Percentiles rank a stretch among this genome's conserved stretches.
These are phyloP conservation scores for Saguinus imperator DNA, from an alignment of 2,113 vertebrate species.

Conservation along the genomic window DNA sequence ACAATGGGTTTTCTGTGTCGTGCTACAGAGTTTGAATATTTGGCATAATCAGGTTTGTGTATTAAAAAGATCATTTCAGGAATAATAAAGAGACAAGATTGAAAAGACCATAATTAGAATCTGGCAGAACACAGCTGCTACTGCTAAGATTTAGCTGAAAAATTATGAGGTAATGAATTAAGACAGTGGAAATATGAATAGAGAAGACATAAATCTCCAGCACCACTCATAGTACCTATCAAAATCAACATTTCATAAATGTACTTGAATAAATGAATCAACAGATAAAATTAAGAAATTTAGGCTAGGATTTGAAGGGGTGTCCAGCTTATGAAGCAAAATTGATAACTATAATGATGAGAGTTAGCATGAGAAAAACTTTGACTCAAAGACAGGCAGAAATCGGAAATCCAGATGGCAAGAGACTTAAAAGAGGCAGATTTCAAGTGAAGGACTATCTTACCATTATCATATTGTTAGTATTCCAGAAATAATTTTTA, in stretches of 20 bases:
- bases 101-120: slow-evolving; percentile 35
- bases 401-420: not conserved
- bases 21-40: not conserved
- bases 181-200: not conserved
- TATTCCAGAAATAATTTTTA: not conserved
- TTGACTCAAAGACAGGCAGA: not conserved
- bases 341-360: not conserved
- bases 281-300: not conserved
- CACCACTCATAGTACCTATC: not conserved
- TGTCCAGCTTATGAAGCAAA: not conserved
- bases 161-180: slow-evolving; percentile 45
- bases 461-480: not conserved
- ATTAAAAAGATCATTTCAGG: slow-evolving; percentile 33
- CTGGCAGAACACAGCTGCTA: slow-evolving; percentile 22
- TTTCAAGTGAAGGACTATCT: not conserved
- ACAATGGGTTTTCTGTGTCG: not conserved
- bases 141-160: slow-evolving; percentile 29
- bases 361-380: not conserved
- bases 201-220: not conserved
- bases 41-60: slow-evolving; percentile 26
- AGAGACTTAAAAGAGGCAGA: not conserved
- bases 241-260: not conserved
- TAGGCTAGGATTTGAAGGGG: not conserved
- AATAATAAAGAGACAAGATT: slow-evolving; percentile 42
- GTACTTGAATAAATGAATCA: not conserved